A percentile compares a stretch with the other conserved stretches of the same genome.
Evolutionary conservation across 2,888 invertebrate genomes (phyloP).

Genomic region (Agrenia bidenticulata): DNA sequence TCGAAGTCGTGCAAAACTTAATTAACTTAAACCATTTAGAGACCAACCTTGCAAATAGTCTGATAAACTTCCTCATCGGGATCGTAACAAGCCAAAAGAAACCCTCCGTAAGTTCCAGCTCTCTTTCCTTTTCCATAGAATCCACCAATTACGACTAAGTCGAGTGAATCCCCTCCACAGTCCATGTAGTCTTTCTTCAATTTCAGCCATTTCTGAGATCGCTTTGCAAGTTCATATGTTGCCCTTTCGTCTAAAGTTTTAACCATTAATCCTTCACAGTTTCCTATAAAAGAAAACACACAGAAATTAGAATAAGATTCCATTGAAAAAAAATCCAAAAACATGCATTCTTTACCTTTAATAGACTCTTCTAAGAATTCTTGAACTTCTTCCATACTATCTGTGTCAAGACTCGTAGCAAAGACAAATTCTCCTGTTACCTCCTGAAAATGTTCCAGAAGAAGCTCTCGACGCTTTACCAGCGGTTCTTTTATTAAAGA

Average conservation of each 20-base stretch:
- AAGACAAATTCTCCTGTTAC: conserved; percentile 79
- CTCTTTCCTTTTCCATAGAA: conserved; percentile 91
- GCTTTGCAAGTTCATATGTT: conserved; percentile 94
- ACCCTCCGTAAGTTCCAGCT: conserved; percentile 91
- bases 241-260: conserved; percentile 88
- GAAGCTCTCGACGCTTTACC: conserved; percentile 68
- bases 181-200: conserved; percentile 97
- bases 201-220: conserved; percentile 93
- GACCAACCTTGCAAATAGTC: conserved; percentile 77
- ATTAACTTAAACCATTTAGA: conserved; percentile 9
- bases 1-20: background rate
- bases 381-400: conserved; percentile 85
- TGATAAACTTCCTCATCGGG: conserved; percentile 87
- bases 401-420: conserved; percentile 79
- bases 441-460: conserved; percentile 68
- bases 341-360: conserved; percentile 63
- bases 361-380: conserved; percentile 92
- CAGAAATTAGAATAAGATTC: conserved; percentile 15
- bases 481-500: conserved; percentile 79
- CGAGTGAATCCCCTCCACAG: conserved; percentile 93
- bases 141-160: conserved; percentile 93
- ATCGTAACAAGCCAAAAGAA: conserved; percentile 91
- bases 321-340: background rate
- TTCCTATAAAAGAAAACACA: conserved; percentile 61
- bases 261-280: conserved; percentile 98